Evolutionary conservation across 30 jellyfish, hydroid and myxozoan species (phyloP).

Genomic region (Chironex yamaguchii): DNA sequence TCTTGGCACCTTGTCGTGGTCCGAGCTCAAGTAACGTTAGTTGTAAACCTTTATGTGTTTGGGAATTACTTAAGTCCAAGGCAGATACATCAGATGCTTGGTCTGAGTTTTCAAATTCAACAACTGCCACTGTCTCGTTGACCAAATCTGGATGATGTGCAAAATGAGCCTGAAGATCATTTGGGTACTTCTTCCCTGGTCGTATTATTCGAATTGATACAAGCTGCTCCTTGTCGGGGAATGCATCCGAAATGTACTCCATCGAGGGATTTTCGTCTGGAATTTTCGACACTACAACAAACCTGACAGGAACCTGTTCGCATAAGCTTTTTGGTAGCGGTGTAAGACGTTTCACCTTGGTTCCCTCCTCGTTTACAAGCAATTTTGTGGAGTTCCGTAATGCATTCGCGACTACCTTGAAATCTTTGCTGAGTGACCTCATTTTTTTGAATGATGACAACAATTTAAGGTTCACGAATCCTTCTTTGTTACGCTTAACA

Average conservation of each 20-base stretch:
- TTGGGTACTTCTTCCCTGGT: constrained; percentile 91
- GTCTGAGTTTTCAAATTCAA: constrained; percentile 92
- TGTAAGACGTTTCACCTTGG: constrained; percentile 73
- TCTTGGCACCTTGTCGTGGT: constrained; percentile 80
- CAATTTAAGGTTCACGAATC: constrained; percentile 91
- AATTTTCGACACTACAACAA: constrained; percentile 84
- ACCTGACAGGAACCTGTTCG: constrained; percentile 92
- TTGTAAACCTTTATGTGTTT: constrained; percentile 52
- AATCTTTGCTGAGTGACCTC: constrained; percentile 88
- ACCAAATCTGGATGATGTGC: constrained; percentile 88
- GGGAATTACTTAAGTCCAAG: constrained; percentile 34
- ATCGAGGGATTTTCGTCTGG: constrained; percentile 94
- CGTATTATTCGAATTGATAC: constrained; percentile 86
- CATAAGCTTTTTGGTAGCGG: constrained; percentile 92
- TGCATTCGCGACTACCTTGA: constrained; percentile 88
- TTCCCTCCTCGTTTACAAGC: constrained; percentile 80
- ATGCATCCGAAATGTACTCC: constrained; percentile 85
- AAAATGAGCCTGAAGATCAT: constrained; percentile 93
- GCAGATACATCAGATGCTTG: constrained; percentile 75
- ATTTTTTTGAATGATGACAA: constrained; percentile 90
- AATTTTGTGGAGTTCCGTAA: constrained; percentile 72
- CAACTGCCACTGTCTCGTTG: constrained; percentile 89
- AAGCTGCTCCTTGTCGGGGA: constrained; percentile 73
- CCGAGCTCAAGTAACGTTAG: constrained; percentile 82
- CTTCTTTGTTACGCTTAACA: constrained; percentile 95